Base-by-base conservation (phyloP, 2,113 vertebrate species). In the Hystrix cristata region DNA sequence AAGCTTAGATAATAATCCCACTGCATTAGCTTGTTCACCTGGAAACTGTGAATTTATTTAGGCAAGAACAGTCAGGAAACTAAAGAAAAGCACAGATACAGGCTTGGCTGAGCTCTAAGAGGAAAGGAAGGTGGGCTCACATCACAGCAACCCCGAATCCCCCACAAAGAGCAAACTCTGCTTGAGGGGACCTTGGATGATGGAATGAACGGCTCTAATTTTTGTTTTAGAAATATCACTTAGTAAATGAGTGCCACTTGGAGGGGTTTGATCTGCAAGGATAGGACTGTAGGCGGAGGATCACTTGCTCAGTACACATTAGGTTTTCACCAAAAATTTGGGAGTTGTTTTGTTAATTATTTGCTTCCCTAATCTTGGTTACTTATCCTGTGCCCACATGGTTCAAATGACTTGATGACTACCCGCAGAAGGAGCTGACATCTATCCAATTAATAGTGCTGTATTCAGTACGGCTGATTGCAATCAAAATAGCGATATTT, bases 401-500 rank as follows among this genome's bases (percentile, higher is more conserved):
- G 62, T 96, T 97, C 71, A 81, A 38, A 65, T 84, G 59, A 95
- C 53, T 93, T 81, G 72, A 34, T 82, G 87, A 88, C 78, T 92
- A 67, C 76, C 59, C 84, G 85, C 95, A 95, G 84, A 95, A 83
- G 59, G 8, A 92, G 38, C 18, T 95, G 92, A 94, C 64, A 76
- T 82, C 16, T 11, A 62, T 62, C 94, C 62, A 96, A 57, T 97
- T 97, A 97, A 95, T 90, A 78, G 51, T 82, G 64, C 29, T 92
- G 53, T 90, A 55, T 92, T 94, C 59, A 97, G 48, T 92, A 59
- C 79, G n/a, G 15, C 23, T 97, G 96, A 94, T 81, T 94, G 87
- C 31, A 92, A 90, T 95, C 76, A 95, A 93, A 95, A 59, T 31
- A 76, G 11, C 95, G 92, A 87, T 83, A 95, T 95, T 97, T 97